Base-by-base conservation (phyloP, 2,888 invertebrate species). In the Stenurella melanura region DNA sequence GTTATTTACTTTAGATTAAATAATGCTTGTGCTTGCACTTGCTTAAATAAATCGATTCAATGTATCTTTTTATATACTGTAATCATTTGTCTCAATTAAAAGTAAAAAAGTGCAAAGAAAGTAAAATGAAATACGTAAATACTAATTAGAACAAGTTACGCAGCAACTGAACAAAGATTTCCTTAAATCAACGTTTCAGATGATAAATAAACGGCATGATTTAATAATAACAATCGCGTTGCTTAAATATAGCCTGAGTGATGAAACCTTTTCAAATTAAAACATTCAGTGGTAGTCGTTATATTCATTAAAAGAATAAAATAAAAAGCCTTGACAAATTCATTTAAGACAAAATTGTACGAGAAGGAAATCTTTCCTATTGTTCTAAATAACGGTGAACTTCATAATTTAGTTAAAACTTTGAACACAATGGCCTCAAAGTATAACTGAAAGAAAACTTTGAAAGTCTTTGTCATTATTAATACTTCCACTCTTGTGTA, bases 391-490 rank as follows among this genome's bases (percentile, higher is more conserved):
- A 82, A 81, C 69, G 82, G 72, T 78, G 79, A 82, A 80, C 80
- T 83, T 80, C 82, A 83, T 83, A 82, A 83, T 83, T 83, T 78
- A 82, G 83, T 83, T 83, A 83, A 83, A 82, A 81, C 79, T 83
- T 81, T 56, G 71, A 76, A 80, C 78, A 83, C 82, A 83, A 83
- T 82, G 81, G 81, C 74, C 74, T 58, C 73, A 73, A 73, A 78
- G 69, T 73, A 75, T 57, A 60, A 54, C 61, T 69, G 68, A 78
- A 78, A 74, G 76, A 74, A 76, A 78, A 74, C 66, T 80, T 78
- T 71, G 64, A 63, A 77, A 76, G 75, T 76, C 76, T 76, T 78
- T 80, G 78, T 76, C 78, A 77, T 79, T 79, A 79, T 79, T 79
- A 79, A 72, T 76, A 72, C 78, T 76, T 66, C 30, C 73, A 67